Percentiles rank a stretch among this genome's conserved stretches.
Conservation (phyloP, 2,797 vertebrate genomes). For the Pangasius mekongensis region DNA sequence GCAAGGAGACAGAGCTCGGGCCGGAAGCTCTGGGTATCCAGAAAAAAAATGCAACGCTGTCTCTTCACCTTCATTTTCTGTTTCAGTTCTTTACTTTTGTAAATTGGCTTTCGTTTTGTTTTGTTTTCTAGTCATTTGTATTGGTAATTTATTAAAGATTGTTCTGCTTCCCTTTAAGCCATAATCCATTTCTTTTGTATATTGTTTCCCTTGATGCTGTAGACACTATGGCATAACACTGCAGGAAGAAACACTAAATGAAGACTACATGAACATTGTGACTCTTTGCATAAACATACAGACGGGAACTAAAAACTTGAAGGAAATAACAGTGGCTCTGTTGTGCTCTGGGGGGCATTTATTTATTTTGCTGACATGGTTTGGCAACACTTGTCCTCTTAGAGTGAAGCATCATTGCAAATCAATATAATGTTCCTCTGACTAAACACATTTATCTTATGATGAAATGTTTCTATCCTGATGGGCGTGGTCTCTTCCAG, state of each 20-base stretch:
- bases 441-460: not conserved
- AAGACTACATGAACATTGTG: not conserved
- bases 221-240: not conserved
- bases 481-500: not conserved
- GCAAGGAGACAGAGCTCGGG: conserved; percentile 59
- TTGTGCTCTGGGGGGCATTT: not conserved
- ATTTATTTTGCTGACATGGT: not conserved
- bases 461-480: not conserved
- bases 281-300: not conserved
- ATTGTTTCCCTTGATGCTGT: not conserved
- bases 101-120: conserved; percentile 46
- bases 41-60: conserved; percentile 29
- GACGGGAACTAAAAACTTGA: not conserved
- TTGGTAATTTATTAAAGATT: conserved; percentile 67
- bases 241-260: not conserved
- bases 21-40: conserved; percentile 37
- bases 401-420: not conserved
- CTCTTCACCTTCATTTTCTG: conserved; percentile 42
- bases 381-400: not conserved
- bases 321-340: not conserved
- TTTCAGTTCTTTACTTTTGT: conserved; percentile 36
- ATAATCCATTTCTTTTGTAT: conserved; percentile 33
- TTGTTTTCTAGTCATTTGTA: conserved; percentile 60
- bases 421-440: not conserved
- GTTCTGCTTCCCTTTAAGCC: conserved; percentile 57